Conservation (phyloP, 2,888 invertebrate genomes). For the Cantharis flavilabris region DNA sequence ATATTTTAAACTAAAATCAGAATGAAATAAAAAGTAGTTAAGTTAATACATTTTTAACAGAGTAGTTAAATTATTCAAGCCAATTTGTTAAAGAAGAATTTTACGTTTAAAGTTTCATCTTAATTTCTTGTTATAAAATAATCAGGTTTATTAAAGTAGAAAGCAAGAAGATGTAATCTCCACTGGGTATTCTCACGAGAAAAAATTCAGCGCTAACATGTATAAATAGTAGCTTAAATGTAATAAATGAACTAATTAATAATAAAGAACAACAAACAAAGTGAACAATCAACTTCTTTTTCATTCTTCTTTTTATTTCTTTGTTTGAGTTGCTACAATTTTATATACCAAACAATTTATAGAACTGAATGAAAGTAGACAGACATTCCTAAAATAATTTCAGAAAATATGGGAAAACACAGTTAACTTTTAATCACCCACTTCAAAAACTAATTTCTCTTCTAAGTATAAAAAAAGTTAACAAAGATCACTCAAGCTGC, state of each 20-base stretch:
- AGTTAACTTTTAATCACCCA: neutral
- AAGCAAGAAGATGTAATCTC: neutral
- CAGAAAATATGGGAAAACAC: neutral
- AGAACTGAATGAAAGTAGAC: neutral
- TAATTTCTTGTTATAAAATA: neutral
- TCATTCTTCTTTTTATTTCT: neutral
- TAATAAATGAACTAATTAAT: conserved; percentile 7
- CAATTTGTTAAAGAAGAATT: neutral
- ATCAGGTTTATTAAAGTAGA: neutral
- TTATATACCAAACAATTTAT: neutral
- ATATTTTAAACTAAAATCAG: too few relatives aligned
- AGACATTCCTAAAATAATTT: neutral
- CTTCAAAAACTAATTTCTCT: neutral
- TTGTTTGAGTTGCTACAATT: neutral
- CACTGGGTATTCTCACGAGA: neutral
- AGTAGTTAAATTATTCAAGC: neutral
- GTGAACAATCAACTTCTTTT: neutral
- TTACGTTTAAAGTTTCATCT: neutral
- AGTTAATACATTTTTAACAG: too few relatives aligned
- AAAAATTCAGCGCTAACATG: neutral
- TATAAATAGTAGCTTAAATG: neutral
- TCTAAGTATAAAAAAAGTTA: neutral
- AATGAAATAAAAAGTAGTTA: too few relatives aligned
- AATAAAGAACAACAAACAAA: conserved; percentile 10
- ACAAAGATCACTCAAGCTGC: neutral